Percentiles rank a stretch among this genome's conserved stretches.
These are phyloP conservation scores for Argyra leucocephala DNA, from an alignment of 2,888 invertebrate species.

Conservation along the genomic window DNA sequence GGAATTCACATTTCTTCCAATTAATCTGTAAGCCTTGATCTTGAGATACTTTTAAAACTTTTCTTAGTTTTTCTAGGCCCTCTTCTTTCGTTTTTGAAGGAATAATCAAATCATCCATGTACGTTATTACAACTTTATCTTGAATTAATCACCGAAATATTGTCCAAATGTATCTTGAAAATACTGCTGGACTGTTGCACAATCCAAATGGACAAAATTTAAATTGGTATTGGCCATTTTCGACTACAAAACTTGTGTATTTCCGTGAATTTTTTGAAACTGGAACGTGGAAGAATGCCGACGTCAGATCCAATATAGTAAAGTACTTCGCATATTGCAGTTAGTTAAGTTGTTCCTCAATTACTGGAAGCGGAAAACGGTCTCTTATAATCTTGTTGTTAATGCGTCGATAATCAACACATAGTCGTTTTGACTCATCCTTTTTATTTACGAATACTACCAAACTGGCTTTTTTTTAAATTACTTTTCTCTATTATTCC, in stretches of 20 bases:
- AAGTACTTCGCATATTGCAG: constrained; percentile 19
- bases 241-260: no score
- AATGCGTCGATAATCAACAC: constrained; percentile 17
- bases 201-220: no score
- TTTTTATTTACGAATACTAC: constrained; percentile 18
- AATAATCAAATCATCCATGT: constrained; percentile 24
- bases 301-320: constrained; percentile 20
- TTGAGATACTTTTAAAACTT: constrained; percentile 17
- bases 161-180: no score
- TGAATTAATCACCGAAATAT: no score
- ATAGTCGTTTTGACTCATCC: constrained; percentile 17
- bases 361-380: constrained; percentile 12
- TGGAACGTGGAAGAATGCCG: no score
- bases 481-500: constrained; percentile 14
- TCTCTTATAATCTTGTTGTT: constrained; percentile 18
- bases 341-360: constrained; percentile 14
- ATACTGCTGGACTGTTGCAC: no score
- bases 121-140: no score
- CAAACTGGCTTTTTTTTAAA: constrained; percentile 16
- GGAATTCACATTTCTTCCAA: constrained; percentile 23
- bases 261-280: no score
- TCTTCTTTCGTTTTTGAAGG: constrained; percentile 21
- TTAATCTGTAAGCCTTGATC: constrained; percentile 20
- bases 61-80: constrained; percentile 17
- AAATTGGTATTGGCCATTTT: no score